phyloP scores from a whole-genome alignment of 2,888 invertebrate genomes.

The Serrognathus titanus region DNA sequence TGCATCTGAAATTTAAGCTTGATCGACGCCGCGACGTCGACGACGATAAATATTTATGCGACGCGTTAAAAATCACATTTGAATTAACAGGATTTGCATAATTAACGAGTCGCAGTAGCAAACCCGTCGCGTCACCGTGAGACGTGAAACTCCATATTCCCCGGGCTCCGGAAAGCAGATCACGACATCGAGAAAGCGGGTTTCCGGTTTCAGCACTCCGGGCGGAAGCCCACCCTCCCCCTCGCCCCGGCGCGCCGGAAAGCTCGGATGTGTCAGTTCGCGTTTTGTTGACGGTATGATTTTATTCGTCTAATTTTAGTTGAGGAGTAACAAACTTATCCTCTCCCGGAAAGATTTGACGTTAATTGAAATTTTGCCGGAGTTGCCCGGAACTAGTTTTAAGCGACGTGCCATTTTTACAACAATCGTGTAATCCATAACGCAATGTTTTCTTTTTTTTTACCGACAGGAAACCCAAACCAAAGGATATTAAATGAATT shows the following conservation, averaged over 20 bases:
- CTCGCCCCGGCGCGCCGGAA: slow-evolving; percentile 26
- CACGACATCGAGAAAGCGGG: slow-evolving; percentile 40
- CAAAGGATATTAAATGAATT: slow-evolving; percentile 7
- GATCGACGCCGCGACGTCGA: not conserved
- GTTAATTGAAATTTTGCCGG: not conserved
- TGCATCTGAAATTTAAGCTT: not conserved
- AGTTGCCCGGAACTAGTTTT: slow-evolving; percentile 2
- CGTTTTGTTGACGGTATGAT: slow-evolving; percentile 34
- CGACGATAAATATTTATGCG: not conserved
- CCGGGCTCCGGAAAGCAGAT: slow-evolving; percentile 37
- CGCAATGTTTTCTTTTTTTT: no score
- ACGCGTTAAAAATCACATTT: slow-evolving; percentile 2
- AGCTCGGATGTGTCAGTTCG: slow-evolving; percentile 37
- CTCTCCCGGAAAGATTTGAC: not conserved
- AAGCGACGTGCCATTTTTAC: not conserved
- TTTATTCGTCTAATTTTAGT: slow-evolving; percentile 21
- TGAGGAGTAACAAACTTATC: slow-evolving; percentile 10
- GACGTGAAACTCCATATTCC: slow-evolving; percentile 45
- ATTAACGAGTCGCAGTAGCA: slow-evolving; percentile 27
- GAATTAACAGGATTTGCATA: slow-evolving; percentile 9
- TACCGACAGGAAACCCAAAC: slow-evolving; percentile 2
- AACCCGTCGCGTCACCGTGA: slow-evolving; percentile 10
- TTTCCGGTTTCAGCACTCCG: slow-evolving; percentile 41
- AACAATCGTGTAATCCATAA: no score
- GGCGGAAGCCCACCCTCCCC: slow-evolving; percentile 29